Evolutionary conservation across 1,140 invertebrate species (phyloP).

Genomic region (Cecropterus lyciades): DNA sequence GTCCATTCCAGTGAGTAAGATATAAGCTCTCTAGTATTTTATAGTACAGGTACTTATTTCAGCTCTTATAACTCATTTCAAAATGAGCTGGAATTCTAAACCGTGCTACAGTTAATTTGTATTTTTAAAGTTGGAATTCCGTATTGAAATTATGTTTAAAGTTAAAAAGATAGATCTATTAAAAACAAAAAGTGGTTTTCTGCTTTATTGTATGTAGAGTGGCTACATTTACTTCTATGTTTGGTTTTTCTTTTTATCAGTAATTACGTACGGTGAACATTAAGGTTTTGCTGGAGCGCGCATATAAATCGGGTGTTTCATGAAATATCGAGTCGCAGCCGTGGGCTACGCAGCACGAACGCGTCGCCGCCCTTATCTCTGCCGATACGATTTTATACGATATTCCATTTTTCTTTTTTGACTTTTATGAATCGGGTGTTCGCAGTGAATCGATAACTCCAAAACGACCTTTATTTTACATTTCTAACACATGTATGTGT

Average conservation of each 20-base stretch:
- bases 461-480: conserved; percentile 69
- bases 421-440: conserved; percentile 78
- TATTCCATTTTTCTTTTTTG: conserved; percentile 77
- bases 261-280: conserved; percentile 76
- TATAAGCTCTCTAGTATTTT: conserved; percentile 24
- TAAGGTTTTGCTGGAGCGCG: conserved; percentile 70
- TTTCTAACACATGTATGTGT: conserved; percentile 49
- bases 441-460: conserved; percentile 76
- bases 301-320: conserved; percentile 80
- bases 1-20: conserved; percentile 13
- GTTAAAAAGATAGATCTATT: too few relatives aligned
- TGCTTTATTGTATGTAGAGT: conserved; percentile 26
- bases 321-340: conserved; percentile 78
- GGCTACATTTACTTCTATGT: conserved; percentile 25
- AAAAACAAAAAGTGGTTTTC: background rate
- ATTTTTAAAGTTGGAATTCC: too few relatives aligned
- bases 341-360: conserved; percentile 69
- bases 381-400: conserved; percentile 79
- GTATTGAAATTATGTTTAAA: too few relatives aligned
- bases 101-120: too few relatives aligned
- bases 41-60: too few relatives aligned
- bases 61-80: too few relatives aligned
- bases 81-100: too few relatives aligned
- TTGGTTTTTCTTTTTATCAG: conserved; percentile 60
- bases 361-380: conserved; percentile 75